Conservation (phyloP, 2,113 vertebrate species). For the Paramormyrops kingsleyae region DNA sequence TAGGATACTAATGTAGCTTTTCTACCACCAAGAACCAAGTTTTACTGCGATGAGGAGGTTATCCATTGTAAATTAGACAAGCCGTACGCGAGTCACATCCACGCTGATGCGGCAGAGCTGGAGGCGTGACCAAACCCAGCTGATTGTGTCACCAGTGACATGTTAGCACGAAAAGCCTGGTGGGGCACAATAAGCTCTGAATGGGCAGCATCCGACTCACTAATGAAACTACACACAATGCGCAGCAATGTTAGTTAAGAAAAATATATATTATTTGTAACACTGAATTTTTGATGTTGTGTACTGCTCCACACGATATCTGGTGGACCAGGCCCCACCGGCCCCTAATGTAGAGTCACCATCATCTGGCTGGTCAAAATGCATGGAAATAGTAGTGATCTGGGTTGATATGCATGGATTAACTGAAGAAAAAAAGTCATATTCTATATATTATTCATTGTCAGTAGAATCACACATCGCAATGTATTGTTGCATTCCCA, state of each 20-base stretch:
- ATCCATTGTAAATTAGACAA: neutral
- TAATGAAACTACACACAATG: no score
- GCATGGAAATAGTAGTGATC: neutral
- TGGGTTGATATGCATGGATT: neutral
- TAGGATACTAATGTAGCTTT: neutral
- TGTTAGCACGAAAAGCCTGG: no score
- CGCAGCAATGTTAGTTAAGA: no score
- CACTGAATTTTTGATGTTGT: no score
- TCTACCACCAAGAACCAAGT: neutral
- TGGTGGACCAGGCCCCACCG: no score
- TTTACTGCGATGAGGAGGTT: neutral
- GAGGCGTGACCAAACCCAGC: neutral
- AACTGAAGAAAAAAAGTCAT: neutral
- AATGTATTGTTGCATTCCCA: neutral
- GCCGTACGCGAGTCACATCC: no score
- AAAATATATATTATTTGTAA: no score
- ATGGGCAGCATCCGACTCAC: no score
- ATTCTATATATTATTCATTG: neutral
- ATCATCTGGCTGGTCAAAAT: neutral
- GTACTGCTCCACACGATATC: no score
- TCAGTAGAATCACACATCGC: neutral
- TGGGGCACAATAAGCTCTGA: no score
- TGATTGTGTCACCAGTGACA: no score
- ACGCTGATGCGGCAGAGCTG: neutral
- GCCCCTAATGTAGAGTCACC: neutral